phyloP scores from a whole-genome alignment of 2,797 vertebrate genomes.

The Sebastolobus altivelis region DNA sequence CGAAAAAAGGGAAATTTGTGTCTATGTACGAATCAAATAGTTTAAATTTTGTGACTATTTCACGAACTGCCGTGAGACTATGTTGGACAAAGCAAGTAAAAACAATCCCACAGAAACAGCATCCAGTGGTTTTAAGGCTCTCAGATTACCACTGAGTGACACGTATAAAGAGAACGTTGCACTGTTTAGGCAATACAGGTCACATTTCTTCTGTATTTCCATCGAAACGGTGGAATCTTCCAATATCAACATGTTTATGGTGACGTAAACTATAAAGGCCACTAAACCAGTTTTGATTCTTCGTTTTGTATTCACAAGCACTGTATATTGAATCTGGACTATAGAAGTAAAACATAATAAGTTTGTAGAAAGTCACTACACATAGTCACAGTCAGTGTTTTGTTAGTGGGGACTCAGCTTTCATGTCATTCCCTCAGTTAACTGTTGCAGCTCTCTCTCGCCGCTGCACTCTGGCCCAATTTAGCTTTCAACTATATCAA shows the following conservation, averaged over 20 bases:
- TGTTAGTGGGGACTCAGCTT: not conserved
- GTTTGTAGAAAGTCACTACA: conserved; percentile 11
- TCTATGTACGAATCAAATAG: no score
- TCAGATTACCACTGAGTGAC: conserved; percentile 2
- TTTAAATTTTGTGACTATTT: no score
- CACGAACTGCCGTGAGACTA: no score
- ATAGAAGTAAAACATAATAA: not conserved
- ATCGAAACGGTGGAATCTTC: conserved; percentile 20
- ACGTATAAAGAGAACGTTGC: not conserved
- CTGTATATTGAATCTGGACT: not conserved
- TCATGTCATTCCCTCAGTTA: not conserved
- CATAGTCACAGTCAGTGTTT: conserved; percentile 1
- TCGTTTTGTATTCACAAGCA: not conserved
- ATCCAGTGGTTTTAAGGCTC: not conserved
- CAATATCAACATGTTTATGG: conserved; percentile 19
- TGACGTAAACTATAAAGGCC: not conserved
- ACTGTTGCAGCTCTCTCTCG: not conserved
- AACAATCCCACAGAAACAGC: not conserved
- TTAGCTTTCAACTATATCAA: conserved; percentile 46
- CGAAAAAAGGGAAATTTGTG: no score
- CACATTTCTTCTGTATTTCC: conserved; percentile 21
- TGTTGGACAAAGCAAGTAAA: not conserved
- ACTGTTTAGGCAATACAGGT: conserved; percentile 56
- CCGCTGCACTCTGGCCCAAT: conserved; percentile 26
- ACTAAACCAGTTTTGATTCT: conserved; percentile 44